These are phyloP conservation scores for Agonopterix subpropinquella DNA, from an alignment of 2,888 invertebrate genomes.

Conservation along the genomic window DNA sequence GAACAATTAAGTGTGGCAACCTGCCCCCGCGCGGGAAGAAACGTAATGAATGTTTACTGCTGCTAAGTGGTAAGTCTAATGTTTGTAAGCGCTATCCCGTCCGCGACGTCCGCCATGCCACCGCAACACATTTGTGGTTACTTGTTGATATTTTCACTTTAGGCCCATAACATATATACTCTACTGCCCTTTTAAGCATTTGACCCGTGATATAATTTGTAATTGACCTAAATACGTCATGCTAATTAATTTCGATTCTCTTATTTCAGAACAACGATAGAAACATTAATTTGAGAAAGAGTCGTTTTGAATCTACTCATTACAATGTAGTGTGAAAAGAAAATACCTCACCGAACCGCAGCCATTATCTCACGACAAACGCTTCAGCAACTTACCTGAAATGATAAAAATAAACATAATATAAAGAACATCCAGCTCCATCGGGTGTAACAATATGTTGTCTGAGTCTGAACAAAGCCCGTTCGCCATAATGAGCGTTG, in stretches of 20 bases:
- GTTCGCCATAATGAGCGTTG: slow-evolving; percentile 70
- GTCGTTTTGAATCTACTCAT: too few relatives aligned
- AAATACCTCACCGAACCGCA: slow-evolving; percentile 53
- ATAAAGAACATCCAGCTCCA: slow-evolving; percentile 61
- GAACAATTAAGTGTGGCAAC: slow-evolving; percentile 70
- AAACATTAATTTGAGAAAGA: too few relatives aligned
- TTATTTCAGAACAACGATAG: too few relatives aligned
- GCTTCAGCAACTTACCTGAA: slow-evolving; percentile 63
- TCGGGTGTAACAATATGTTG: slow-evolving; percentile 67
- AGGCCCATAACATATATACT: background rate
- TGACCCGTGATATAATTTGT: too few relatives aligned
- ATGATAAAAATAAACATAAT: slow-evolving; percentile 66
- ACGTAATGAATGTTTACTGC: slow-evolving; percentile 61
- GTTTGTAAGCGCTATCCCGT: slow-evolving; percentile 19
- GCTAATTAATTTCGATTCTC: too few relatives aligned
- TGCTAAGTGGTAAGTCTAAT: slow-evolving; percentile 47
- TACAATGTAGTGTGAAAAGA: slow-evolving; percentile 17
- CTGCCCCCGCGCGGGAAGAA: slow-evolving; percentile 57
- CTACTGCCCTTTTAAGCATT: too few relatives aligned
- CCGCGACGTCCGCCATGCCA: background rate
- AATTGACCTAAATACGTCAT: too few relatives aligned
- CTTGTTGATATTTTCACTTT: background rate
- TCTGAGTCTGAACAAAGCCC: slow-evolving; percentile 69
- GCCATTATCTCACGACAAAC: slow-evolving; percentile 45
- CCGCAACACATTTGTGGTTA: background rate